phyloP scores from a whole-genome alignment of 2,113 vertebrate species.

The Cavia aperea region DNA sequence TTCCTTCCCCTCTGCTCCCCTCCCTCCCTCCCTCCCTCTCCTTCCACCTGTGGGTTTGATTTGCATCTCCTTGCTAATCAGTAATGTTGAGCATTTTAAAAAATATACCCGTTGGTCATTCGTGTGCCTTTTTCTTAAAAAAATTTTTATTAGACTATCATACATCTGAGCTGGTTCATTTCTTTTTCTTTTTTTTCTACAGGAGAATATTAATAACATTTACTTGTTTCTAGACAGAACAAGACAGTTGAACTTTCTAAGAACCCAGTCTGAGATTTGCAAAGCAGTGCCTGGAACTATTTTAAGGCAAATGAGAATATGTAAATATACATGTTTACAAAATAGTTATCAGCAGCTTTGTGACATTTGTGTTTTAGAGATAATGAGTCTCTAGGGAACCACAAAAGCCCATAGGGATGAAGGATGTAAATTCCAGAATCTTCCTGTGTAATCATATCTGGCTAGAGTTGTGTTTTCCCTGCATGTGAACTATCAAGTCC shows the following conservation, averaged over 20 bases:
- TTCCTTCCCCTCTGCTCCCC: neutral
- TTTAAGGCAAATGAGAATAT: conserved; percentile 39
- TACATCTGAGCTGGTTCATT: conserved; percentile 3
- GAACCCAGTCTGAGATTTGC: conserved; percentile 22
- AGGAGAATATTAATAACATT: conserved; percentile 9
- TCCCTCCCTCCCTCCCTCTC: neutral
- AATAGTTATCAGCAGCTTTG: conserved; percentile 32
- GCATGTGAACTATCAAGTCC: conserved; percentile 28
- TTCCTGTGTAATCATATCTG: conserved; percentile 44
- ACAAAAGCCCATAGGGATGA: conserved; percentile 19
- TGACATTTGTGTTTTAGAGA: conserved; percentile 44
- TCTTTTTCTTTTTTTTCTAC: conserved; percentile 34
- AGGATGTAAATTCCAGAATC: conserved; percentile 42
- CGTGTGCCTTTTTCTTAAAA: neutral
- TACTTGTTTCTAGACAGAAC: conserved; percentile 1
- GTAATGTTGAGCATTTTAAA: neutral
- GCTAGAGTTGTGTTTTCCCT: conserved; percentile 27
- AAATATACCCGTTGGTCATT: neutral
- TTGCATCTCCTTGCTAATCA: neutral
- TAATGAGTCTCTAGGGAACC: conserved; percentile 4
- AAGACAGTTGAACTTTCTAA: conserved; percentile 35
- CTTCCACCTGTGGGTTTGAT: neutral
- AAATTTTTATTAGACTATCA: neutral
- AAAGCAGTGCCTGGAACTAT: conserved; percentile 38
- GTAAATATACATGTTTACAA: conserved; percentile 36